Evolutionary conservation across 2,797 vertebrate genomes (phyloP), one percentile per base, ranked within the genome.

Genomic region (Gallinago solitaria): DNA sequence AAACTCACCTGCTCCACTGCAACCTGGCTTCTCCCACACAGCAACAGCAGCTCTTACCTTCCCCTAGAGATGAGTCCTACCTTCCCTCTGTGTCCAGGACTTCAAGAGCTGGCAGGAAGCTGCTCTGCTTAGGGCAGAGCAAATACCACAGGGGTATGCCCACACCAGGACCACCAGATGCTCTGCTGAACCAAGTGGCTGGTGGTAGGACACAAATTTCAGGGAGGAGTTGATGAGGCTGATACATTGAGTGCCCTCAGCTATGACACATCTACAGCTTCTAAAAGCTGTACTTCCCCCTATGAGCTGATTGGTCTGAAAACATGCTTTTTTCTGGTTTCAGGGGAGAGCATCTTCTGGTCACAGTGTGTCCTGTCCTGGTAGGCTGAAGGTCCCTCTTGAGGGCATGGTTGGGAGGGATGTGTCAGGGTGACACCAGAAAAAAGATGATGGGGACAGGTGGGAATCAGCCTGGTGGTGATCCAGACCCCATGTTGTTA

Each of bases 271-370:
- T 5, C n/a, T 28, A 35, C 27, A 81, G 74, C 69, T 37, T 67
- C 18, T 43, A 35, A 50, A 43, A 80, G 48, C n/a, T 70, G n/a
- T 18, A 43, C n/a, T 48, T 28, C 48, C 4, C 10, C 17, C 16
- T 8, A 2, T 2, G 17, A 28, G 2, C 8, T 50, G 3, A 1
- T 45, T 12, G 9, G 11, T 6, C 5, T 33, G 12, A 9, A 30
- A 75, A 5, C 1, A 4, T 47, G 5, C 2, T 4, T 50, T n/a
- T 45, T 5, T 59, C 8, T 21, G 10, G 11, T 6, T 25, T 12
- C 0, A 1, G 23, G 3, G 33, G 32, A 41, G 35, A 23, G 8
- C 3, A 14, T 1, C 2, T 19, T 2, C 15, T 11, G 61, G 6
- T 11, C 5, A 7, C 2, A 10, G 8, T 0, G 19, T 21, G 51